Evolutionary conservation across 2,113 vertebrate species (phyloP).

Genomic region (Actenoides lindsayi): DNA sequence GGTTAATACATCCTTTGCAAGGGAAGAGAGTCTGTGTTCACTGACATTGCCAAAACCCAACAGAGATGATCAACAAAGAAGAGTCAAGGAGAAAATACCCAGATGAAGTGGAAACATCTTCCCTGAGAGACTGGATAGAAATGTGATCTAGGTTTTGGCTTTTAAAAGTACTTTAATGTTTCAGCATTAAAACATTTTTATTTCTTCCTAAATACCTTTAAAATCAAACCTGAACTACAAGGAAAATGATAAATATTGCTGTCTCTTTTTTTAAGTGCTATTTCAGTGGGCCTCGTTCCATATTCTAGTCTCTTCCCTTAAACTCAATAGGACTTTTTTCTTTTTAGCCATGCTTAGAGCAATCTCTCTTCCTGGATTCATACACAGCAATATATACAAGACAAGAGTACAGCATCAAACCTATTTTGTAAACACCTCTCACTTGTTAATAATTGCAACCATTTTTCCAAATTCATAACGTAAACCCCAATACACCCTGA

Average conservation of each 20-base stretch:
- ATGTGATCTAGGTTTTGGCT: neutral
- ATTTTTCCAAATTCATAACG: neutral
- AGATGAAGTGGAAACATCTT: neutral
- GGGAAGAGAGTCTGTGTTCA: neutral
- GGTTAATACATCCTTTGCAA: neutral
- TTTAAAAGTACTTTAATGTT: neutral
- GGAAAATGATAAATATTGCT: neutral
- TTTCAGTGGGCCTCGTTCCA: neutral
- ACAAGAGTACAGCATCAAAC: neutral
- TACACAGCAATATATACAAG: neutral
- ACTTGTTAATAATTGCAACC: neutral
- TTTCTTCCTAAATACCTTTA: neutral
- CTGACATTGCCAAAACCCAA: neutral
- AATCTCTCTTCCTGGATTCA: neutral
- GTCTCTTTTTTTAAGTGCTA: neutral
- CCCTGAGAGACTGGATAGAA: neutral
- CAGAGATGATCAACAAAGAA: neutral
- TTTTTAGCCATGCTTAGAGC: neutral
- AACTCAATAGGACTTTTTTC: no score
- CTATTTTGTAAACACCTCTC: neutral
- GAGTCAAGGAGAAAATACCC: neutral
- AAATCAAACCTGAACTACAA: neutral
- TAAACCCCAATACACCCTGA: neutral
- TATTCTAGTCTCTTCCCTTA: neutral
- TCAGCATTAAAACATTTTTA: neutral